Evolutionary conservation across 2,888 invertebrate genomes (phyloP).

Genomic region (Oxystoma pomonae): DNA sequence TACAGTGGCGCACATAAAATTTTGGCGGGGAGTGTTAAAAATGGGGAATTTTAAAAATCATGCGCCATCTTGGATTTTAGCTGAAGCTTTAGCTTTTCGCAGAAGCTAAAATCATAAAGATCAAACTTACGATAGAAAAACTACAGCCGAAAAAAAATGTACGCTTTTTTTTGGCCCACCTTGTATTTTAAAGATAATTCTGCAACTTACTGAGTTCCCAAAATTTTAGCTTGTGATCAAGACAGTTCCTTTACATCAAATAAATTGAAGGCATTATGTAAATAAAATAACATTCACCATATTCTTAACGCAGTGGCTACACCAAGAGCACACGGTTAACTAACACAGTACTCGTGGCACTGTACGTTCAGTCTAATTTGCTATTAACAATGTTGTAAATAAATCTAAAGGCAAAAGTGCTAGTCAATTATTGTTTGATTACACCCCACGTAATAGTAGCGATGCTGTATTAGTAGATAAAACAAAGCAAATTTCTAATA

Average conservation of each 20-base stretch:
- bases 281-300: slow-evolving; percentile 34
- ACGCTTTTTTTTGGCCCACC: no score
- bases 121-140: no score
- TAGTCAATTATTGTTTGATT: slow-evolving; percentile 22
- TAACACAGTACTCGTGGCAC: slow-evolving; percentile 31
- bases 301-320: slow-evolving; percentile 37
- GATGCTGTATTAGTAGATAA: slow-evolving; percentile 16
- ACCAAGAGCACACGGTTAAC: slow-evolving; percentile 39
- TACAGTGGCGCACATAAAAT: no score
- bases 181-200: slow-evolving; percentile 19
- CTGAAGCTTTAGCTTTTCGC: no score
- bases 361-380: slow-evolving; percentile 36
- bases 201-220: slow-evolving; percentile 24
- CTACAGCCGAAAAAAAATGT: no score
- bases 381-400: slow-evolving; percentile 29
- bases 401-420: slow-evolving; percentile 20
- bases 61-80: no score
- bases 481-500: slow-evolving; percentile 9
- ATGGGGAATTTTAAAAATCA: no score
- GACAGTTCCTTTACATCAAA: slow-evolving; percentile 5
- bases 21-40: no score
- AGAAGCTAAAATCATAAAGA: no score
- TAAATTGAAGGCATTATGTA: slow-evolving; percentile 37
- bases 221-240: slow-evolving; percentile 7
- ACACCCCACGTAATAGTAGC: slow-evolving; percentile 12